These are phyloP conservation scores for Hexactinellida sp. DNA, from an alignment of 37 sponge, comb jelly and placozoan genomes.

Conservation along the genomic window DNA sequence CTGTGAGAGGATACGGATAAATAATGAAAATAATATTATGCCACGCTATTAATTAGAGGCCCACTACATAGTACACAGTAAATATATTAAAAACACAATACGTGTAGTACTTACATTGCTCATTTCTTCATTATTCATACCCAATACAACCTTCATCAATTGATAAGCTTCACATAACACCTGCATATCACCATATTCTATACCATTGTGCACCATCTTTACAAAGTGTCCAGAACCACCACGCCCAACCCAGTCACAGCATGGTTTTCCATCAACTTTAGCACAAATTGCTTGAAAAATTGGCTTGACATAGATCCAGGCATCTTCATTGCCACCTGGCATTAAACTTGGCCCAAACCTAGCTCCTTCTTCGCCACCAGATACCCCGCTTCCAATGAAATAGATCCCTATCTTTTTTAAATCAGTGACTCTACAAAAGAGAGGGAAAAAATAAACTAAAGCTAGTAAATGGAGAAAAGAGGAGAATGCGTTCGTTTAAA, in stretches of 20 bases:
- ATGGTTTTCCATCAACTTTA: conserved; percentile 64
- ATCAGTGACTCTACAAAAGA: conserved; percentile 50
- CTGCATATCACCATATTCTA: conserved; percentile 99
- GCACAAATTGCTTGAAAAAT: conserved; percentile 78
- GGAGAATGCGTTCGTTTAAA: neutral
- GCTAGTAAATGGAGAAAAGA: neutral
- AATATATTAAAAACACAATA: no score
- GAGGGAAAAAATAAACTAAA: no score
- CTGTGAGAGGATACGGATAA: no score
- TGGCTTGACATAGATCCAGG: conserved; percentile 52
- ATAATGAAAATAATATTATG: no score
- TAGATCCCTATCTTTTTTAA: conserved; percentile 58
- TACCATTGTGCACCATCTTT: conserved; percentile 99
- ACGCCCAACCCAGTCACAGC: conserved; percentile 91
- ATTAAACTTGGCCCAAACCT: conserved; percentile 91
- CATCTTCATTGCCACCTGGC: conserved; percentile 79
- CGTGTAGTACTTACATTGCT: conserved; percentile 31
- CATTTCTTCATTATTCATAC: conserved; percentile 76
- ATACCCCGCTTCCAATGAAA: conserved; percentile 81
- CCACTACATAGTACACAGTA: no score
- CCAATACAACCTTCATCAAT: conserved; percentile 81
- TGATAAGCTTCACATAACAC: conserved; percentile 89
- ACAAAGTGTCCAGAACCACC: conserved; percentile 95
- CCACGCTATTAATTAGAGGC: no score
- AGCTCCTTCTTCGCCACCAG: conserved; percentile 97